These are phyloP conservation scores for Ailurus styani DNA, from an alignment of 2,113 vertebrate species.

Conservation along the genomic window DNA sequence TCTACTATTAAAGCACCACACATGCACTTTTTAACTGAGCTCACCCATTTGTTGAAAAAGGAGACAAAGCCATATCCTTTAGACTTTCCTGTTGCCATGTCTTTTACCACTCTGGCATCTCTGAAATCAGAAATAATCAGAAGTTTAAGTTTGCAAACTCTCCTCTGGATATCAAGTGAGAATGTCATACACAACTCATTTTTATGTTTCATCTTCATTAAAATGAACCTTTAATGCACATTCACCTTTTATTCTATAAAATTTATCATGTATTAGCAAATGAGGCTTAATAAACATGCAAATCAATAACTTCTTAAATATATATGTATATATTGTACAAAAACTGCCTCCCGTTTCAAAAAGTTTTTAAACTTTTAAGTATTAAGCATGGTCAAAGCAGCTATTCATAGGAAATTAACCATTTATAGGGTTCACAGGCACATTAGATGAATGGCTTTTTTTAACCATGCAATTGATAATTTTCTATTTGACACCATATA, in stretches of 20 bases:
- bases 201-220: conserved; percentile 72
- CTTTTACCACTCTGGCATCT: conserved; percentile 98
- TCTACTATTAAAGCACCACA: neutral
- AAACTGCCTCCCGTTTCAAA: conserved; percentile 71
- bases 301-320: conserved; percentile 75
- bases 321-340: conserved; percentile 36
- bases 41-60: conserved; percentile 99
- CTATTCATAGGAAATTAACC: conserved; percentile 64
- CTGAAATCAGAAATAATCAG: conserved; percentile 81
- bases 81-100: conserved; percentile 98
- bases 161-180: conserved; percentile 22
- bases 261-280: conserved; percentile 70
- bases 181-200: conserved; percentile 73
- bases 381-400: conserved; percentile 80
- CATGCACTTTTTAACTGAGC: conserved; percentile 55
- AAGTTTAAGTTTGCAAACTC: conserved; percentile 62
- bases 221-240: conserved; percentile 70
- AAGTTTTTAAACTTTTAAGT: conserved; percentile 69
- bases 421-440: conserved; percentile 62
- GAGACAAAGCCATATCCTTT: conserved; percentile 99
- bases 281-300: conserved; percentile 79
- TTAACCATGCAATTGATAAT: conserved; percentile 77
- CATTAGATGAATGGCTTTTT: conserved; percentile 76
- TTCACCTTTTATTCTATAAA: conserved; percentile 67
- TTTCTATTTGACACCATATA: conserved; percentile 71